phyloP scores from a whole-genome alignment of 1,140 invertebrate species.

The Lasioglossum albipes region DNA sequence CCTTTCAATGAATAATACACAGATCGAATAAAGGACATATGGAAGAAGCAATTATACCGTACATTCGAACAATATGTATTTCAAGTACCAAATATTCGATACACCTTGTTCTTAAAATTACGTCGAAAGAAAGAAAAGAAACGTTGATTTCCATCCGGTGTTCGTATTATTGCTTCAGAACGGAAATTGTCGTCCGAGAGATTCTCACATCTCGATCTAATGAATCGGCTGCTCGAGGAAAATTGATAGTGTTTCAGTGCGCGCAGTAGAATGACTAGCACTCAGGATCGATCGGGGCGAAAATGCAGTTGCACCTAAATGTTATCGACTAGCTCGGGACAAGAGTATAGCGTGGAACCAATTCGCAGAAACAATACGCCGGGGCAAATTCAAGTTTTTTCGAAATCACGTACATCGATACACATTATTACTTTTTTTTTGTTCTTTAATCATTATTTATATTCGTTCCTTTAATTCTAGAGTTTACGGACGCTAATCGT shows the following conservation, averaged over 20 bases:
- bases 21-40: not conserved
- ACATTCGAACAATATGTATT: constrained; percentile 59
- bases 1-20: not conserved
- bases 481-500: constrained; percentile 38
- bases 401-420: constrained; percentile 33
- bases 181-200: constrained; percentile 22
- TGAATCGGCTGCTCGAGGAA: constrained; percentile 34
- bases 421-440: constrained; percentile 10
- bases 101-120: constrained; percentile 59
- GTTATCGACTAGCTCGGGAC: constrained; percentile 35
- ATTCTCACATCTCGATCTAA: constrained; percentile 25
- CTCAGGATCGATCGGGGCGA: constrained; percentile 35
- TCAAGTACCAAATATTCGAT: constrained; percentile 62
- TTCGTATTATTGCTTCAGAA: constrained; percentile 32
- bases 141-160: constrained; percentile 10
- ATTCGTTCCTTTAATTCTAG: constrained; percentile 22
- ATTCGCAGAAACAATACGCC: constrained; percentile 28
- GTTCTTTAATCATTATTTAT: constrained; percentile 7
- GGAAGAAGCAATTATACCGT: constrained; percentile 8
- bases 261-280: constrained; percentile 47
- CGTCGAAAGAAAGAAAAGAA: constrained; percentile 27
- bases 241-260: constrained; percentile 31
- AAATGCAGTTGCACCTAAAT: constrained; percentile 43
- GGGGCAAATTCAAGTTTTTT: constrained; percentile 16
- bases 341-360: constrained; percentile 16